Base-by-base conservation (phyloP, 2,888 invertebrate species). In the Papilio gigon region DNA sequence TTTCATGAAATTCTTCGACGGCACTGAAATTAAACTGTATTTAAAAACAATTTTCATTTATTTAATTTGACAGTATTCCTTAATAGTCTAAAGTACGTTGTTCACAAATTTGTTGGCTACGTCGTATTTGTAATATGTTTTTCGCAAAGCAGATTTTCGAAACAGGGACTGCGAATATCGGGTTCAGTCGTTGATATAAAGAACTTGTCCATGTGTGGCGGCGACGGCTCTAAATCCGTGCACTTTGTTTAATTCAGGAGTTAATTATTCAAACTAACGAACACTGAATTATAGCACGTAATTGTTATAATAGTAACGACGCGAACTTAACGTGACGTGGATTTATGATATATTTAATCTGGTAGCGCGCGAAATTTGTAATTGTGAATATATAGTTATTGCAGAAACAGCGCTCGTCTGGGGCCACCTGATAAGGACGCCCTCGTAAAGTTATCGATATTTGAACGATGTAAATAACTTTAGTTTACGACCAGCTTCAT, bases 361-460 rank as follows among this genome's bases (percentile, higher is more conserved):
- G 53, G 44, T 63, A 42, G 63, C 63, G 42, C 58, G 42, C 60
- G 67, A 68, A 63, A 67, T 40, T 37, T 67, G 47, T 42, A 58
- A 58, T 63, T 44, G 17, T 53, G 53, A 17, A 42, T 33, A 40
- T 58, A 44, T 42, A 22, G 56, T 68, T 37, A 25, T 58, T 47
- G 47, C 64, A 64, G 47, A 59, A 68, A 58, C 59, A 44, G 63
- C 59, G 56, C 40, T 22, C 33, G 65, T 65, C 65, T 58, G 42
- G 66, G 59, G 27, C 47, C 35, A 4, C 2, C 22, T 59, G 58
- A 22, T 68, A 59, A 58, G 63, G 63, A 64, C 50, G 63, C 9
- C 27, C 37, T 44, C 58, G 33, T 58, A 44, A 68, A 59, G 58
- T 33, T 63, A 59, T 68, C 68, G 68, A 68, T 64, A 68, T 68